Conservation (phyloP, 2,113 vertebrate species). For the Martes martes region DNA sequence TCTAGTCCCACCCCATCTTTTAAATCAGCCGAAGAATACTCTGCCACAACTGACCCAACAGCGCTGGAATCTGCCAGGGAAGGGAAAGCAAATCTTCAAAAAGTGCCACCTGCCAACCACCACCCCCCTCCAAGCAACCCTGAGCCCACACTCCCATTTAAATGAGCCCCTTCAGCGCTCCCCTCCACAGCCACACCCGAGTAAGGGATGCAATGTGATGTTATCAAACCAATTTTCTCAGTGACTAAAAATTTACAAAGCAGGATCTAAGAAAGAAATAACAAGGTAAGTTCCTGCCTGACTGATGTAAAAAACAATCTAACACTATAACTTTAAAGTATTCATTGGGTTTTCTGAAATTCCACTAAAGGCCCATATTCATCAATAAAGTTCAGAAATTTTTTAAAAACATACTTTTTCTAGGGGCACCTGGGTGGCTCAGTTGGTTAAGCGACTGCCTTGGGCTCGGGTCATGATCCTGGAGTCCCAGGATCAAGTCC, state of each 20-base stretch:
- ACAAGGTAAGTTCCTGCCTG: neutral
- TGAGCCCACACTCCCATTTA: conserved; percentile 37
- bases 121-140: conserved; percentile 24
- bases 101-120: conserved; percentile 63
- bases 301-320: conserved; percentile 13
- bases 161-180: conserved; percentile 31
- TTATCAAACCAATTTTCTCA: neutral
- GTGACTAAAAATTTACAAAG: neutral
- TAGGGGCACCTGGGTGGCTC: no score
- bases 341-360: neutral
- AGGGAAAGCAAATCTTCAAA: conserved; percentile 75
- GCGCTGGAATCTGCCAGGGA: conserved; percentile 73
- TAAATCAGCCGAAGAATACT: conserved; percentile 76
- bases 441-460: no score
- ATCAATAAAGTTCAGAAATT: neutral
- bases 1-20: conserved; percentile 68
- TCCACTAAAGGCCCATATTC: neutral
- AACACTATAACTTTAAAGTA: neutral
- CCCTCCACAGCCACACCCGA: neutral
- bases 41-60: conserved; percentile 67
- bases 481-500: no score
- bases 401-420: neutral
- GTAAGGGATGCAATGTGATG: neutral
- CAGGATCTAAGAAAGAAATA: neutral
- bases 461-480: no score